phyloP scores from a whole-genome alignment of 2,113 vertebrate genomes.

The Cricetomys ansorgei region DNA sequence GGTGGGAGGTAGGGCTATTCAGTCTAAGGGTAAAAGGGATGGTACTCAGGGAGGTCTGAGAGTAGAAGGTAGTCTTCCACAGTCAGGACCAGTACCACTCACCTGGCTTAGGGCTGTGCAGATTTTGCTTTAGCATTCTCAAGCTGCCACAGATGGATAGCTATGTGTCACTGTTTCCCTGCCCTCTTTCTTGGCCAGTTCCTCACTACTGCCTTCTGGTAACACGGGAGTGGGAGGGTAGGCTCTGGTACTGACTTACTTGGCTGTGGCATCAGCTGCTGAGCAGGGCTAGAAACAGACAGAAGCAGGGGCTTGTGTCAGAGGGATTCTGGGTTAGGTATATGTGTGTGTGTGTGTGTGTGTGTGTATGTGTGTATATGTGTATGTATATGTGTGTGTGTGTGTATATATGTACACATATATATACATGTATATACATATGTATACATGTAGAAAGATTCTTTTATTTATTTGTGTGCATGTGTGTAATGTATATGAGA shows the following conservation, averaged over 20 bases:
- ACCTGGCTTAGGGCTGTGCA: not conserved
- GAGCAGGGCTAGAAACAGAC: not conserved
- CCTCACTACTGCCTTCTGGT: not conserved
- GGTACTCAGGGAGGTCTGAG: conserved; percentile 21
- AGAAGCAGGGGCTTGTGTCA: not conserved
- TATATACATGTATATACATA: too few species aligned
- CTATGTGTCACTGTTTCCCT: not conserved
- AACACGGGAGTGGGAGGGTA: not conserved
- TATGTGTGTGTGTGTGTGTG: not conserved
- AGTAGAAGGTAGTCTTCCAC: not conserved
- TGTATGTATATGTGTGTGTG: too few species aligned
- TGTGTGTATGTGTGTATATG: not conserved
- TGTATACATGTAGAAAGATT: too few species aligned
- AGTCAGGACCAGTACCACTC: not conserved
- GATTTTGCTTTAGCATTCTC: not conserved
- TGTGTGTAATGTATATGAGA: not conserved
- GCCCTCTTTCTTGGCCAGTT: not conserved
- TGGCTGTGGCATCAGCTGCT: not conserved
- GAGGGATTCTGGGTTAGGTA: not conserved
- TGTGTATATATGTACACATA: too few species aligned
- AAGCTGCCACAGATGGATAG: not conserved
- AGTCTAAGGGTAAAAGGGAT: not conserved
- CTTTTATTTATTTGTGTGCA: not conserved
- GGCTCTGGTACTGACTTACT: not conserved
- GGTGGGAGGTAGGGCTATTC: not conserved